A percentile compares a stretch with the other conserved stretches of the same genome.
These are phyloP conservation scores for Carapus acus DNA, from an alignment of 2,797 vertebrate genomes.

Conservation along the genomic window DNA sequence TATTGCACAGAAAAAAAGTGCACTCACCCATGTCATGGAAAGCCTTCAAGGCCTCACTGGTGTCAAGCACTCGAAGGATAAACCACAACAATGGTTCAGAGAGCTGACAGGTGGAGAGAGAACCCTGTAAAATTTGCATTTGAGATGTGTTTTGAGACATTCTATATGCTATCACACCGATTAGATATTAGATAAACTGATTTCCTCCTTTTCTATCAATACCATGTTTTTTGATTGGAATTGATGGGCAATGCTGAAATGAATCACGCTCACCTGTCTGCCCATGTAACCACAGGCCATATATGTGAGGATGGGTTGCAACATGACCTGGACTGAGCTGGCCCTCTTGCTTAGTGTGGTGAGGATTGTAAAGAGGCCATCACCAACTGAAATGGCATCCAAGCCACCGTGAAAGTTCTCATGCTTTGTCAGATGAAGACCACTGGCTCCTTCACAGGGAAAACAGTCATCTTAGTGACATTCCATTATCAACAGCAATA, in stretches of 20 bases:
- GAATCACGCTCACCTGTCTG: constrained; percentile 80
- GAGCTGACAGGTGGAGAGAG: constrained; percentile 95
- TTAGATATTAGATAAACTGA: too few species aligned
- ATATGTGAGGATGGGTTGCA: constrained; percentile 98
- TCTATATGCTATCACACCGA: too few species aligned
- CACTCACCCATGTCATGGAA: constrained; percentile 97
- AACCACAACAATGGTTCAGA: constrained; percentile 99
- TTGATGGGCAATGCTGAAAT: too few species aligned
- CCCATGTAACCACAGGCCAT: constrained; percentile 99
- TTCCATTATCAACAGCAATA: not conserved
- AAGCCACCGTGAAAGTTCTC: constrained; percentile 98
- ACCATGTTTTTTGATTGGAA: too few species aligned
- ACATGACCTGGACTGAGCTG: constrained; percentile 94
- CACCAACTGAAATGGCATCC: constrained; percentile 97
- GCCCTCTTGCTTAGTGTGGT: constrained; percentile 97
- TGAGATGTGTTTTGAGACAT: too few species aligned
- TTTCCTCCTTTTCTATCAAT: too few species aligned
- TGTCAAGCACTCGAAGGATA: constrained; percentile 94
- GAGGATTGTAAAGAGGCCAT: constrained; percentile 95
- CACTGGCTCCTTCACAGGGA: constrained; percentile 85
- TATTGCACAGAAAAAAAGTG: too few species aligned
- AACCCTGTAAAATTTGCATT: constrained; percentile 73
- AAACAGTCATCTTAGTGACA: not conserved
- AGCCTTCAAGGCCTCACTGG: constrained; percentile 94
- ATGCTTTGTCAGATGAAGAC: constrained; percentile 96